Conservation (phyloP, 2,888 invertebrate species). For the Stegophylla sp. region DNA sequence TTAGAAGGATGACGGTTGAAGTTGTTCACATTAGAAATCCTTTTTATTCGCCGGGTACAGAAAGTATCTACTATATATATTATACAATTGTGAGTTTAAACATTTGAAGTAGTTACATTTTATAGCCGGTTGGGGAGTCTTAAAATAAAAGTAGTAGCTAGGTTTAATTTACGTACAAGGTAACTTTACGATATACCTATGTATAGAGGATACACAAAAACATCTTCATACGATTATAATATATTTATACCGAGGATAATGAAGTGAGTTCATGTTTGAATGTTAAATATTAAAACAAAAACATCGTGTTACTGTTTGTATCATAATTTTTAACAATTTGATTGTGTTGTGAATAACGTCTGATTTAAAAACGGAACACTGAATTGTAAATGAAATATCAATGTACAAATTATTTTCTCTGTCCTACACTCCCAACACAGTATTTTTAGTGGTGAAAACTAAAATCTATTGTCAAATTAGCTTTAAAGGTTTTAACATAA, state of each 20-base stretch:
- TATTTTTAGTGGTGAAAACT: too few relatives aligned
- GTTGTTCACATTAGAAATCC: conserved; percentile 20
- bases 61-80: conserved; percentile 10
- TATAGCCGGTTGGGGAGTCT: conserved; percentile 2
- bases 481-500: too few relatives aligned
- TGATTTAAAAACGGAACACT: too few relatives aligned
- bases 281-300: background rate
- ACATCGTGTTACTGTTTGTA: too few relatives aligned
- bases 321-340: too few relatives aligned
- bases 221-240: background rate
- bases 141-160: conserved; percentile 23
- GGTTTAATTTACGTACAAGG: conserved; percentile 25
- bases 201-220: background rate
- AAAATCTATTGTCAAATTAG: too few relatives aligned
- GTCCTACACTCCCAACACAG: too few relatives aligned
- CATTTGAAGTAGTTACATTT: conserved; percentile 27
- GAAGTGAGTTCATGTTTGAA: background rate
- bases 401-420: too few relatives aligned
- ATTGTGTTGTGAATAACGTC: too few relatives aligned
- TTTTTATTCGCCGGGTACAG: background rate
- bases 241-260: background rate
- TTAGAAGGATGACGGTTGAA: background rate
- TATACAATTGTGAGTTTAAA: conserved; percentile 11
- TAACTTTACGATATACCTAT: background rate
- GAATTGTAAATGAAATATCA: too few relatives aligned